Conservation (phyloP, 2,797 vertebrate genomes). For the Octomys mimax region DNA sequence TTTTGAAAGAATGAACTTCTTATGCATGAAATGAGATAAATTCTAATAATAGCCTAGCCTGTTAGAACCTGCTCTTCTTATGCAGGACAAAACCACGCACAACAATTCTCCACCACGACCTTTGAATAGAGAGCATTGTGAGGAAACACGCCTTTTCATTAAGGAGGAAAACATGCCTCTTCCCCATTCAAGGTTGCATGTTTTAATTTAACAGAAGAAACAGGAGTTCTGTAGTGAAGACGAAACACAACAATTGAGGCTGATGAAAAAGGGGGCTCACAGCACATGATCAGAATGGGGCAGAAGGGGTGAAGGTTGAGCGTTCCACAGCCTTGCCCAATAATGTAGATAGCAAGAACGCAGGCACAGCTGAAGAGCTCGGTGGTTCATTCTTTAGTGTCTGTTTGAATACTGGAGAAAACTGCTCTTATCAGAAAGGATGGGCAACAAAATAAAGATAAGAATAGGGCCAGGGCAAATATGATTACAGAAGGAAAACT, state of each 20-base stretch:
- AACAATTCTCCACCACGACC: neutral
- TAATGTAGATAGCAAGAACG: conserved; percentile 55
- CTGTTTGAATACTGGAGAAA: conserved; percentile 61
- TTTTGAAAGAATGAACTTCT: conserved; percentile 72
- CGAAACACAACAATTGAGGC: conserved; percentile 26
- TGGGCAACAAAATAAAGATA: conserved; percentile 29
- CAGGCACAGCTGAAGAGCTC: conserved; percentile 53
- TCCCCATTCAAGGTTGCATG: conserved; percentile 9
- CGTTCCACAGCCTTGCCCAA: conserved; percentile 35
- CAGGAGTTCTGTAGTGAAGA: conserved; percentile 21
- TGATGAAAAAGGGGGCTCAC: conserved; percentile 46
- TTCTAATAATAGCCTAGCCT: conserved; percentile 62
- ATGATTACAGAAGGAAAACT: neutral
- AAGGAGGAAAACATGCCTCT: conserved; percentile 62
- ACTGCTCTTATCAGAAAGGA: conserved; percentile 37
- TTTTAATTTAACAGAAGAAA: conserved; percentile 65
- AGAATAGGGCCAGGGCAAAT: neutral
- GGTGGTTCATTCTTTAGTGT: conserved; percentile 10
- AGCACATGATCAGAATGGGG: conserved; percentile 32
- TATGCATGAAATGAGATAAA: conserved; percentile 70
- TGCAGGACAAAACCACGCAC: conserved; percentile 54
- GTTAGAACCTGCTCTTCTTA: conserved; percentile 67
- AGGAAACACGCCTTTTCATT: conserved; percentile 65
- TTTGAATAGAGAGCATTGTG: conserved; percentile 46
- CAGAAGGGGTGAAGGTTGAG: conserved; percentile 20